phyloP scores from a whole-genome alignment of 2,797 vertebrate species.

The Sardinella longiceps region DNA sequence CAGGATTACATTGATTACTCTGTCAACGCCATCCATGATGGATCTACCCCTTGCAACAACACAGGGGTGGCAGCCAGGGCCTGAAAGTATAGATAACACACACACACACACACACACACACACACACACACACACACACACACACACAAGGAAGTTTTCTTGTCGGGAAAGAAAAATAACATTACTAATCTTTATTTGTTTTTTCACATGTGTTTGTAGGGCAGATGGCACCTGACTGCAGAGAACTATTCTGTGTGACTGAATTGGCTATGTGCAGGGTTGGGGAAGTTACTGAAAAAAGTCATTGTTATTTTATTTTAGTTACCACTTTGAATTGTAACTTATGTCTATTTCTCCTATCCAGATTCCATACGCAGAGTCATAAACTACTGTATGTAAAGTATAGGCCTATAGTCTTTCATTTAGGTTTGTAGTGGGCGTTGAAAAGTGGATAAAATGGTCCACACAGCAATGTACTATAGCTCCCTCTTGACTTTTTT shows the following conservation, averaged over 20 bases:
- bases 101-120: constrained; percentile 20
- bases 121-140: constrained; percentile 15
- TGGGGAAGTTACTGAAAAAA: too few species aligned
- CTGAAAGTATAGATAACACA: not conserved
- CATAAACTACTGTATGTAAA: too few species aligned
- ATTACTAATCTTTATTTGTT: not conserved
- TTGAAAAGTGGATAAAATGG: too few species aligned
- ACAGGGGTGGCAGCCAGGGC: not conserved
- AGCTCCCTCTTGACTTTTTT: too few species aligned
- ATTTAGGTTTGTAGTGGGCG: too few species aligned
- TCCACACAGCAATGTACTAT: too few species aligned
- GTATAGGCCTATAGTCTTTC: too few species aligned
- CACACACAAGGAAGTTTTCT: not conserved
- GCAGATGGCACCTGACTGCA: not conserved
- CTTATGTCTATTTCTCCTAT: too few species aligned
- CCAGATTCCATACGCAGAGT: too few species aligned
- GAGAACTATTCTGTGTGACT: not conserved
- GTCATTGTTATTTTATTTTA: too few species aligned
- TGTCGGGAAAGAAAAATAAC: not conserved
- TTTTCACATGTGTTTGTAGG: not conserved
- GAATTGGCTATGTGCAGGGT: too few species aligned
- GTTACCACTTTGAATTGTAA: too few species aligned
- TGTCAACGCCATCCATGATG: not conserved
- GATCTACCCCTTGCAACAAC: not conserved
- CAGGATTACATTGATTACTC: constrained; percentile 9